Conservation (phyloP, 2,113 vertebrate species). For the Guaruba guarouba region DNA sequence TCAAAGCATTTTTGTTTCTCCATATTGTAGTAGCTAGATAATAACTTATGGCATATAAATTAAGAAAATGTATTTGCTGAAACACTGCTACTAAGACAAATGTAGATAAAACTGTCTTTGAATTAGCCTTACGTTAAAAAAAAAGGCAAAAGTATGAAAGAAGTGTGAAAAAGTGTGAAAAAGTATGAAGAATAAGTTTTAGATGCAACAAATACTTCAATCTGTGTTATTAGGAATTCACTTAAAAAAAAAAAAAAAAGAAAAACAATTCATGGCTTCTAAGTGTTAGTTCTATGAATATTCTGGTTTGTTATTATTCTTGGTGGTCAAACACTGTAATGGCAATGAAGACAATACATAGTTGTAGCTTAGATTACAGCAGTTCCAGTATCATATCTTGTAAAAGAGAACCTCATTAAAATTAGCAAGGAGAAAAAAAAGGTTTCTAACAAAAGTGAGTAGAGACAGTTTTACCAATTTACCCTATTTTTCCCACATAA, state of each 20-base stretch:
- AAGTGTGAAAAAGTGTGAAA: not conserved
- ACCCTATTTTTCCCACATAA: not conserved
- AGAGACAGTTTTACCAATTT: not conserved
- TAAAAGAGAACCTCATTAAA: not conserved
- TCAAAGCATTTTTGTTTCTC: not conserved
- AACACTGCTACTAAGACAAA: not conserved
- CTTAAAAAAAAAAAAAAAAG: not conserved
- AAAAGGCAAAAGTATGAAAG: not conserved
- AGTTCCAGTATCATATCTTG: not conserved
- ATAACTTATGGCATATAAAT: not conserved
- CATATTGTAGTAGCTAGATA: not conserved
- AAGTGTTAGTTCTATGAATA: not conserved
- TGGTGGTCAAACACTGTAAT: conserved; percentile 10
- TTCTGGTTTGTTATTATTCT: conserved; percentile 5
- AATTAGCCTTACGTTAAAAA: not conserved
- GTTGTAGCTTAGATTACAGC: not conserved
- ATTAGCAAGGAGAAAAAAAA: not conserved
- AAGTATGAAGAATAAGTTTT: not conserved
- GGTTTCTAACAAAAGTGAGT: not conserved
- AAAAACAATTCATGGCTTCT: not conserved
- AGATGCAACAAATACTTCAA: not conserved
- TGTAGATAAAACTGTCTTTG: not conserved
- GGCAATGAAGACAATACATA: conserved; percentile 34
- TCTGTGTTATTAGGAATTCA: not conserved
- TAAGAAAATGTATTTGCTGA: not conserved